Evolutionary conservation across 2,113 vertebrate genomes (phyloP).

Genomic region (Charina bottae): DNA sequence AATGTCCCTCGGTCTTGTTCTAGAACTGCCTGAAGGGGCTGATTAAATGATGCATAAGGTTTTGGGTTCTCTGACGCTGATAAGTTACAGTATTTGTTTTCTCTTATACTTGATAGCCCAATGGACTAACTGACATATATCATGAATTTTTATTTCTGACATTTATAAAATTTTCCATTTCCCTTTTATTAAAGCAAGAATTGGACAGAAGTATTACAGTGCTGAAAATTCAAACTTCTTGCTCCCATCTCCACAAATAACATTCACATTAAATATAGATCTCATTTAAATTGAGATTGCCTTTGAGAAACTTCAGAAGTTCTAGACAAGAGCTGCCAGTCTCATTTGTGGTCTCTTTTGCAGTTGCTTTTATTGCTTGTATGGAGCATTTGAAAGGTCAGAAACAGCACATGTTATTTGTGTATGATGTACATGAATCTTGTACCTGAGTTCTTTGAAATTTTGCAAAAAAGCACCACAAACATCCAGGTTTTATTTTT

Average conservation of each 20-base stretch:
- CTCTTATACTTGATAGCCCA: not conserved
- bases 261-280: constrained; percentile 12
- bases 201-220: constrained; percentile 4
- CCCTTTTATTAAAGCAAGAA: constrained; percentile 10
- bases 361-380: not conserved
- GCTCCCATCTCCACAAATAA: not conserved
- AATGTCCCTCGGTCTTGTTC: not conserved
- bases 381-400: not conserved
- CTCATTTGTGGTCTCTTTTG: not conserved
- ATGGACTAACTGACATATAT: constrained; percentile 5
- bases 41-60: constrained; percentile 14
- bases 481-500: not conserved
- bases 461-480: not conserved
- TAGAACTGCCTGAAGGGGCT: not conserved
- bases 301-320: constrained; percentile 26
- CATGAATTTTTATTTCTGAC: not conserved
- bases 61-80: not conserved
- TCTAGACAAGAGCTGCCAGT: not conserved
- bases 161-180: not conserved
- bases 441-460: not conserved
- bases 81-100: not conserved
- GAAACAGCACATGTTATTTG: not conserved
- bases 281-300: not conserved
- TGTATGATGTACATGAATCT: not conserved
- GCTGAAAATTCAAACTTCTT: not conserved